Percentiles rank a stretch among this genome's conserved stretches.
phyloP scores from a whole-genome alignment of 2,113 vertebrate species.

The Telmatochromis brachygnathus region DNA sequence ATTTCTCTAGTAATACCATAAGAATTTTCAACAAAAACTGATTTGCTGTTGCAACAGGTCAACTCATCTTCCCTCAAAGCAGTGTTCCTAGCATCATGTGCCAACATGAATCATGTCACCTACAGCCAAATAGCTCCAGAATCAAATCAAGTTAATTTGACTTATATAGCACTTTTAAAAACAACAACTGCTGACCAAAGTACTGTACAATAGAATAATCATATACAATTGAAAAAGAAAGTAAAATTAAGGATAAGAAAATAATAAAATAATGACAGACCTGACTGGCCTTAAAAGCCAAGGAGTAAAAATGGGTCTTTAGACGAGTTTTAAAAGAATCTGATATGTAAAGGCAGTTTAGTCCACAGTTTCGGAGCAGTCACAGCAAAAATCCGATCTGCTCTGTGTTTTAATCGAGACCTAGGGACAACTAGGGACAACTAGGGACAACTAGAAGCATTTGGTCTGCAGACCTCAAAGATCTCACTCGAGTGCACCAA shows the following conservation, averaged over 20 bases:
- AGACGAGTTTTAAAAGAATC: fast-evolving
- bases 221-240: fast-evolving
- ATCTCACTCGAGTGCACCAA: fast-evolving
- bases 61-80: neutral
- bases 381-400: neutral
- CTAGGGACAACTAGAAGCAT: neutral
- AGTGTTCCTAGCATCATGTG: neutral
- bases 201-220: neutral
- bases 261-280: neutral
- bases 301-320: neutral
- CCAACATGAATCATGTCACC: neutral
- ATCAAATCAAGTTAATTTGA: fast-evolving
- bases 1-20: neutral
- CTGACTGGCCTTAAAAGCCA: neutral
- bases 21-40: neutral
- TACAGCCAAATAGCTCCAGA: neutral
- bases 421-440: neutral
- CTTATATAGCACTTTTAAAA: neutral
- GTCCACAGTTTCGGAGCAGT: fast-evolving
- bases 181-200: neutral
- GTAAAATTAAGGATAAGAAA: neutral
- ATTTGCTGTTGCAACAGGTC: neutral
- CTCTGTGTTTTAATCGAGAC: neutral
- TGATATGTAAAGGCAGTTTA: neutral
- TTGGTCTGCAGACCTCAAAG: neutral